Percentiles rank a stretch among this genome's conserved stretches.
These are phyloP conservation scores for Fragum fragum DNA, from an alignment of 2,888 invertebrate genomes.

Conservation along the genomic window DNA sequence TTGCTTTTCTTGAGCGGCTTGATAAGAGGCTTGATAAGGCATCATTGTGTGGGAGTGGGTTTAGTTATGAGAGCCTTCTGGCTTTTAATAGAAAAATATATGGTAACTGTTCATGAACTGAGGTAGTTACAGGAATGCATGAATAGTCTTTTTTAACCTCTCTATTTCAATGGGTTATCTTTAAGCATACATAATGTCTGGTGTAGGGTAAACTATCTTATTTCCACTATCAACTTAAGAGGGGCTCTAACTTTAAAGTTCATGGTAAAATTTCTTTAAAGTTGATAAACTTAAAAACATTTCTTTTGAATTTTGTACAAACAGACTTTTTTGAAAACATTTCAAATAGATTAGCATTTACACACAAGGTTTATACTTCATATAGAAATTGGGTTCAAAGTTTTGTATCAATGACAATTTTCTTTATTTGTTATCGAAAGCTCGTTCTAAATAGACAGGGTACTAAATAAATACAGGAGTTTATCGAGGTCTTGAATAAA, in stretches of 20 bases:
- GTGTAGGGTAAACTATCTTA: no score
- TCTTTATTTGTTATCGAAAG: conserved; percentile 31
- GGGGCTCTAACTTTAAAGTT: not conserved
- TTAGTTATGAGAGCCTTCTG: no score
- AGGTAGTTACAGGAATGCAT: no score
- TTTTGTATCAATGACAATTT: conserved; percentile 31
- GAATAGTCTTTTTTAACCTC: no score
- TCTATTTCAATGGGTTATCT: no score
- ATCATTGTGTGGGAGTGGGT: no score
- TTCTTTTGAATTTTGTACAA: not conserved
- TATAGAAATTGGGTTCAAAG: conserved; percentile 1
- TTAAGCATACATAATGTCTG: no score
- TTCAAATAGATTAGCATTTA: conserved; percentile 31
- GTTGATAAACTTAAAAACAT: conserved; percentile 6
- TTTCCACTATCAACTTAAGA: conserved; percentile 3
- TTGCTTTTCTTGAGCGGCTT: no score
- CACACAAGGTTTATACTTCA: conserved; percentile 16
- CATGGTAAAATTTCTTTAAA: not conserved
- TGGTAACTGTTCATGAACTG: no score
- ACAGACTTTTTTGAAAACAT: conserved; percentile 7
- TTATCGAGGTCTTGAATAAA: conserved; percentile 24
- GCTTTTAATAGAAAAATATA: no score
- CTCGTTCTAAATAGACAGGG: conserved; percentile 14
- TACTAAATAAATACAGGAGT: conserved; percentile 29
- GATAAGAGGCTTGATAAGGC: no score